Evolutionary conservation across 2,113 vertebrate species (phyloP), one percentile per base, ranked within the genome.

Genomic region (Bubo bubo): DNA sequence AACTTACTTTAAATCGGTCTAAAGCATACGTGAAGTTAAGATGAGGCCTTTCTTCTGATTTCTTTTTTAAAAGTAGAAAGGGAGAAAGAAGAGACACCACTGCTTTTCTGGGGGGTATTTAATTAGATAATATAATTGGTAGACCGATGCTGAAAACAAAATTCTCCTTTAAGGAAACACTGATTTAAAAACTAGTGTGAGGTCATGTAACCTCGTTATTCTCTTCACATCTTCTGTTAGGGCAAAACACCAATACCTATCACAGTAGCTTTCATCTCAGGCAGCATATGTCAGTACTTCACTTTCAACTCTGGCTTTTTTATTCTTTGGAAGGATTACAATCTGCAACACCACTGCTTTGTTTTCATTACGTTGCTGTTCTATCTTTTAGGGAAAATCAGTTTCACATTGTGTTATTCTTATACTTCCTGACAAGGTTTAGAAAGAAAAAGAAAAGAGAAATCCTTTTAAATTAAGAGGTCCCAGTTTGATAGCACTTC

Each of bases 381-480:
- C 96, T 96, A 41, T 94, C 95, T 98, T 96, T 90, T 80, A 88
- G 66, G 41, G 47, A 64, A 98, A 98, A 98, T 96, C 92, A 97
- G 87, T 86, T 89, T 96, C 96, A 96, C 83, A 91, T 95, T 94
- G 85, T 97, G 95, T 93, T 94, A 97, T 96, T 98, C 92, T 97
- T 95, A 88, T 37, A 52, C 59, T 58, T 60, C 50, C 90, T 96
- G 95, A 73, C 79, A 95, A 93, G 88, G 79, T 91, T 96, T 96
- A 90, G 79, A 97, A 53, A 72, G 62, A 80, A 82, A 93, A 96
- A 95, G 93, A 94, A 92, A 94, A 87, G 84, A 95, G 28, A 79
- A 95, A 95, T 96, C 67, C 26, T 90, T 98, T 98, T 95, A 96
- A 96, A 96, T 96, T 96, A 97, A 95, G 85, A 82, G 73, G 64